phyloP scores from a whole-genome alignment of 1,140 invertebrate genomes.

The Drosophila pseudoobscura region DNA sequence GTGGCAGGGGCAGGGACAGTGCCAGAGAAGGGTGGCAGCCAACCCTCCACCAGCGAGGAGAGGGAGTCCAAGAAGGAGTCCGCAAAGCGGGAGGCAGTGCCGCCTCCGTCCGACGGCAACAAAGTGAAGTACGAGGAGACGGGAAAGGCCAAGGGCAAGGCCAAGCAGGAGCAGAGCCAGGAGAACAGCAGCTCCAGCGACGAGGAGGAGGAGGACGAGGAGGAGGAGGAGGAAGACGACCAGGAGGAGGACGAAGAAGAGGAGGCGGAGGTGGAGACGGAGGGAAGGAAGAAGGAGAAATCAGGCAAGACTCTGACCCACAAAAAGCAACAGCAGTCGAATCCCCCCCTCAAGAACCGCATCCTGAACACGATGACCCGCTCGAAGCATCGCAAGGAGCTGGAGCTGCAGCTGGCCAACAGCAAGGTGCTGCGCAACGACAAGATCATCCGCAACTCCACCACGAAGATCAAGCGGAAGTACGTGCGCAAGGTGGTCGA shows the following conservation, averaged over 20 bases:
- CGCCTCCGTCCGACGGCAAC: neutral
- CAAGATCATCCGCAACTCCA: constrained; percentile 78
- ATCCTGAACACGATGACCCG: constrained; percentile 81
- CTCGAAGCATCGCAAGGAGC: constrained; percentile 77
- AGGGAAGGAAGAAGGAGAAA: constrained; percentile 8
- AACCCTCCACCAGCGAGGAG: constrained; percentile 39
- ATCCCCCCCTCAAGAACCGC: constrained; percentile 34
- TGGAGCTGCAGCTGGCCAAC: constrained; percentile 78
- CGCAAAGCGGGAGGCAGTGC: no score
- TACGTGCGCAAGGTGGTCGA: constrained; percentile 72
- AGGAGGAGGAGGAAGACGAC: constrained; percentile 19
- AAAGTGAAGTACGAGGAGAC: constrained; percentile 7
- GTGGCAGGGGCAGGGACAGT: constrained; percentile 5
- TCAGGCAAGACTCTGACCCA: neutral
- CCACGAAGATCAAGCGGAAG: constrained; percentile 74
- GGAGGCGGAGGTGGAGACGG: constrained; percentile 5
- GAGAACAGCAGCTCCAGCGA: constrained; percentile 24
- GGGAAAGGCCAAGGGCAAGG: constrained; percentile 22
- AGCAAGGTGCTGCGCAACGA: constrained; percentile 81
- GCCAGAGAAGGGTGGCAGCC: constrained; percentile 12
- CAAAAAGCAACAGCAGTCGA: constrained; percentile 9
- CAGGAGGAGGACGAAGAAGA: constrained; percentile 8
- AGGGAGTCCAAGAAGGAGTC: constrained; percentile 12
- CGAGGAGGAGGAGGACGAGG: constrained; percentile 21
- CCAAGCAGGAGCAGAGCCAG: constrained; percentile 3